Evolutionary conservation across 2,888 invertebrate species (phyloP), one percentile per base, ranked within the genome.

Genomic region (Tinea trinotella): DNA sequence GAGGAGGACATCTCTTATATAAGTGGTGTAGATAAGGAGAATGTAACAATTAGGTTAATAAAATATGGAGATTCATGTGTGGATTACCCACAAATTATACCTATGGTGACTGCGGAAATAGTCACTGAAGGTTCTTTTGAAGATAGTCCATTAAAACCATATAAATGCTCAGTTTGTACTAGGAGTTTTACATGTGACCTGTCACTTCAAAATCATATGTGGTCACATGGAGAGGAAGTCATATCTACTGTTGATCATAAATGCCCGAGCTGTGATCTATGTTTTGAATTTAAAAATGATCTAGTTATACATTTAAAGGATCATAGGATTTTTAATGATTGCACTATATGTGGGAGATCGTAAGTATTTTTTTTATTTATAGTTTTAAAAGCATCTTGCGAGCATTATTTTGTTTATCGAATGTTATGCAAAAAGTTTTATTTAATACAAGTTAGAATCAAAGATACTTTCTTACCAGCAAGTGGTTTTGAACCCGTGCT

Each of bases 321-420:
- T 19, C 91, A 90, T 67, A 82, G 88, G 64, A 87, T 87, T 56
- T 88, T 86, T 66, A 90, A 90, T 58, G 85, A 88, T 67, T 91
- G 91, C 64, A 88, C 89, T 64, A 82, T 90, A 60, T 92, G 91
- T 73, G 90, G 90, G 57, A 79, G 91, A 80, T 84, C 88, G 92
- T 91, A 74, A 88, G 90, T 87, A 61, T 53, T 49, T 50, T 60
- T 56, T 55, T 57, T 10, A 30, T n/a, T n/a, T n/a, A n/a, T n/a
- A n/a, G n/a, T n/a, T n/a, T n/a, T n/a, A n/a, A n/a, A n/a, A n/a
- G n/a, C n/a, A n/a, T n/a, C n/a, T n/a, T n/a, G n/a, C n/a, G n/a
- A n/a, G n/a, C n/a, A n/a, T n/a, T n/a, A n/a, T n/a, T n/a, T n/a
- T n/a, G n/a, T n/a, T n/a, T n/a, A n/a, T n/a, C 52, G 9, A 7